Evolutionary conservation across 2,113 vertebrate species (phyloP).

Genomic region (Clarias macrocephalus): DNA sequence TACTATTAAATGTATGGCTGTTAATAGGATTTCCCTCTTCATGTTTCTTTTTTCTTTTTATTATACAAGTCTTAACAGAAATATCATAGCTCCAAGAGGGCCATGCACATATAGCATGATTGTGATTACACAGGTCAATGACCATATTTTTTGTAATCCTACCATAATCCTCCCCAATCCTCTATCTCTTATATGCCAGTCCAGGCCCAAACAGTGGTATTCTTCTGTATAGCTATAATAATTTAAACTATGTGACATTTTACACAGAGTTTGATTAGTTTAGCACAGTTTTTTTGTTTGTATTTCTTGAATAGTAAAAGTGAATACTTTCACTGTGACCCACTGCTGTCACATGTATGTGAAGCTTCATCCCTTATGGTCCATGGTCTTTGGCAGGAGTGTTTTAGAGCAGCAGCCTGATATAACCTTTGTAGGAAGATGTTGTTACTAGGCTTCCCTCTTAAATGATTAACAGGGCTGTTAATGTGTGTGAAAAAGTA

Average conservation of each 20-base stretch:
- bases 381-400: conserved; percentile 50
- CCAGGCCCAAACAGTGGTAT: background rate
- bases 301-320: conserved; percentile 68
- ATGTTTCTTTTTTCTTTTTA: background rate
- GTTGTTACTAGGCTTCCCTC: conserved; percentile 48
- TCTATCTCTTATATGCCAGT: background rate
- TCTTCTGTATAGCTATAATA: background rate
- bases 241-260: background rate
- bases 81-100: background rate
- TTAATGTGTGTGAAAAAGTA: conserved; percentile 57
- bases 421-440: conserved; percentile 55
- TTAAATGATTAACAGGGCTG: conserved; percentile 67
- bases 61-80: background rate
- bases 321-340: conserved; percentile 73
- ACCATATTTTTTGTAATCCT: background rate
- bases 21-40: no score
- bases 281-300: conserved; percentile 68
- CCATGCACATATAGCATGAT: background rate
- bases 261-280: conserved; percentile 33
- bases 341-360: conserved; percentile 64
- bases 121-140: background rate
- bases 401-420: conserved; percentile 18
- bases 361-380: conserved; percentile 71
- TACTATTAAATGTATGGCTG: no score
- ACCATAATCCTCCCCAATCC: background rate